These are phyloP conservation scores for Parnassius mnemosyne DNA, from an alignment of 2,888 invertebrate genomes.

Conservation along the genomic window DNA sequence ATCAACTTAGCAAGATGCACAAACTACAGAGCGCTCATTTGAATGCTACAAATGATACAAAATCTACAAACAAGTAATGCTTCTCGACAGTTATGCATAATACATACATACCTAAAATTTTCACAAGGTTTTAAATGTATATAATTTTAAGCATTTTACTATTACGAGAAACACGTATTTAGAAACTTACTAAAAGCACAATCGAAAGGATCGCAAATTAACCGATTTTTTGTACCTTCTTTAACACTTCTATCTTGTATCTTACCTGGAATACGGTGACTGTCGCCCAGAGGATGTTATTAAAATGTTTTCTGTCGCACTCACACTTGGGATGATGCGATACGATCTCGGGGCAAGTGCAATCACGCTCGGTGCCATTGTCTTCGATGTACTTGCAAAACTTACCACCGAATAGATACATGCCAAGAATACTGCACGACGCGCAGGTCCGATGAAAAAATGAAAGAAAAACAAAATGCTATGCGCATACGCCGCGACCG, in stretches of 20 bases:
- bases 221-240: constrained; percentile 65
- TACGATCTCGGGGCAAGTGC: constrained; percentile 95
- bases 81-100: constrained; percentile 36
- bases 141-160: constrained; percentile 20
- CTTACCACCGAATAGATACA: constrained; percentile 99
- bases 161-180: constrained; percentile 66
- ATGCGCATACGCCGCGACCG: constrained; percentile 75
- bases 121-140: background rate
- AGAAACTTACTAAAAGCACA: constrained; percentile 59
- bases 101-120: constrained; percentile 5
- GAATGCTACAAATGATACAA: constrained; percentile 48
- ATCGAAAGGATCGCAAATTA: constrained; percentile 74
- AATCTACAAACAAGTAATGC: constrained; percentile 14
- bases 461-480: constrained; percentile 79
- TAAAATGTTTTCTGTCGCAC: constrained; percentile 99
- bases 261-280: constrained; percentile 99
- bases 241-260: constrained; percentile 50
- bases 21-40: constrained; percentile 68
- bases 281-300: constrained; percentile 98
- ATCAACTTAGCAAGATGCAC: constrained; percentile 68
- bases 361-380: constrained; percentile 90
- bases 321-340: constrained; percentile 94
- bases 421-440: constrained; percentile 96
- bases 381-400: constrained; percentile 98
- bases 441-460: constrained; percentile 71